Base-by-base conservation (phyloP, 92 coral and sea anemone genomes). In the Zoanthus sociatus region DNA sequence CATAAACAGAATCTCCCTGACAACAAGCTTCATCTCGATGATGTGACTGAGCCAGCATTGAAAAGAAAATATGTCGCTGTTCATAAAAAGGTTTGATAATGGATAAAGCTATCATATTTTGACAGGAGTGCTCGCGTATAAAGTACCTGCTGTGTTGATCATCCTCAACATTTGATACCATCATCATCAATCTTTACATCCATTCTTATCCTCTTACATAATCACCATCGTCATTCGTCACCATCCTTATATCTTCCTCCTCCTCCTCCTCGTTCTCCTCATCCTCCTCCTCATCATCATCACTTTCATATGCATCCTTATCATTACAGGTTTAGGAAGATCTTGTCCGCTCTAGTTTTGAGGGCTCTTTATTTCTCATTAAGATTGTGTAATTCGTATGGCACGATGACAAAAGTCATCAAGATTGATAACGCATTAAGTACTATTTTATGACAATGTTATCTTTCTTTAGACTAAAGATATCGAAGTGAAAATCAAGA, bases 21-120 rank as follows among this genome's bases (percentile, higher is more conserved):
- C 48, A 91, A 87, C 86, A 96, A 89, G 69, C 94, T 96, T 18
- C 91, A 88, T 81, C 85, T 96, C 73, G 94, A 93, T 42, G 90
- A 89, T 51, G 85, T 88, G 20, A 96, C 99, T 86, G 99, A 96
- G 84, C 96, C 96, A 9, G 99, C 95, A 13, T 79, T 96, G 55
- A 96, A 95, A 64, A 93, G 99, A 83, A 96, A 96, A 79, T 96
- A 95, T 77, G 93, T 95, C 44, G 92, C 93, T 21, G 86, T 96
- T 84, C 86, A 87, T 31, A 92, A 92, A 86, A 95, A 92, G 98
- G 99, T 95, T 51, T 73, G 77, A 55, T 31, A 64, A 31, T 9
- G 3, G 12, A 21, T 14, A 3, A n/a, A 17, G 9, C 21, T 17
- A 17, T 17, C n/a, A 63, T 18, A 17, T 17, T 1, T 17, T 1